Evolutionary conservation across 2,113 vertebrate species (phyloP).

Genomic region (Tretioscincus oriximinensis): DNA sequence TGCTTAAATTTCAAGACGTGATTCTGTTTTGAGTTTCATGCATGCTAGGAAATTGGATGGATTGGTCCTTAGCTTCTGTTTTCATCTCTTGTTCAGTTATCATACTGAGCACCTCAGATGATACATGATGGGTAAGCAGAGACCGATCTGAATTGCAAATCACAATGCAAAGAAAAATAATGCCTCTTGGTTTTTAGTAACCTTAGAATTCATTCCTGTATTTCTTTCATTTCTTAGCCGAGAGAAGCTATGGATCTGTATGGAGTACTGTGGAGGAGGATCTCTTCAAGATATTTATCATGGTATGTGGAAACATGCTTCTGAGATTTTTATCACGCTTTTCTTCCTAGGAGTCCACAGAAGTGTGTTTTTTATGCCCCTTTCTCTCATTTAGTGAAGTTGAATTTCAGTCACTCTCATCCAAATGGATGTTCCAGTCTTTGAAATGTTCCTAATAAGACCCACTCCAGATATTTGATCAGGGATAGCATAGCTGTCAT

Average conservation of each 20-base stretch:
- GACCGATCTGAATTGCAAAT: background rate
- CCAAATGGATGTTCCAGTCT: accelerated
- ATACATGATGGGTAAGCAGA: no score
- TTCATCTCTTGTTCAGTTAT: background rate
- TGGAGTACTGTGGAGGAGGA: conserved; percentile 96
- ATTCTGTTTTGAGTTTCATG: background rate
- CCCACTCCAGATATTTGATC: no score
- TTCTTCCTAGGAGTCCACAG: background rate
- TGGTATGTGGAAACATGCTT: conserved; percentile 68
- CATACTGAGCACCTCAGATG: background rate
- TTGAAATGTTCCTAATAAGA: accelerated
- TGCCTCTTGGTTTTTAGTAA: accelerated
- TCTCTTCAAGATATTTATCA: conserved; percentile 97
- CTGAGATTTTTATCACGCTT: background rate
- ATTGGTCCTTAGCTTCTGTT: background rate
- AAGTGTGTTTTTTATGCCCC: background rate
- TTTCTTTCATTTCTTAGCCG: conserved; percentile 74
- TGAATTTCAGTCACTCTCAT: background rate
- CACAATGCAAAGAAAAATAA: background rate
- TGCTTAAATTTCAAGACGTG: no score
- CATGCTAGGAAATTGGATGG: background rate
- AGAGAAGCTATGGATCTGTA: conserved; percentile 97
- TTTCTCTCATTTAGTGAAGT: background rate
- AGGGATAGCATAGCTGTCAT: no score
- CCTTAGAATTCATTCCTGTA: background rate